These are phyloP conservation scores for Drosophila bipectinata DNA, from an alignment of 1,140 invertebrate species.

Conservation along the genomic window DNA sequence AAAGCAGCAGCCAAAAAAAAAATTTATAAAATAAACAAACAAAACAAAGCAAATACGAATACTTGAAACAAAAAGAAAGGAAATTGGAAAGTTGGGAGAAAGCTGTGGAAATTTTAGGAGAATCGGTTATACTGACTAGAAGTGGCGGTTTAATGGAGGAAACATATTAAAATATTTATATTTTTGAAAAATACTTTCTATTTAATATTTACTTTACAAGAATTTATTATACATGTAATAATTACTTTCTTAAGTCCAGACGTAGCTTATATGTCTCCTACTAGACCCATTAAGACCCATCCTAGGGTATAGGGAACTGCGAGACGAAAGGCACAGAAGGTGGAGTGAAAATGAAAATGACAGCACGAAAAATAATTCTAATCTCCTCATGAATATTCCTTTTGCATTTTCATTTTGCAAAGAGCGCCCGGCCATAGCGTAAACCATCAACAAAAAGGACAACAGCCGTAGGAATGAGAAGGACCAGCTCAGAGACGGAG, in stretches of 20 bases:
- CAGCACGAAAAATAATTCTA: slow-evolving; percentile 83
- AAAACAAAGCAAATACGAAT: slow-evolving; percentile 29
- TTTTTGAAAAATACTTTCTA: background rate
- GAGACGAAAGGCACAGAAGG: slow-evolving; percentile 51
- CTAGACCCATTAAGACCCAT: background rate
- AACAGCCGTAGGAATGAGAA: slow-evolving; percentile 2
- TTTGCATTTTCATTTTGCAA: slow-evolving; percentile 80
- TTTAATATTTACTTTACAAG: background rate
- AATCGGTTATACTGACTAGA: slow-evolving; percentile 6
- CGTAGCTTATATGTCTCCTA: background rate
- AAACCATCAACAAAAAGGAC: slow-evolving; percentile 66
- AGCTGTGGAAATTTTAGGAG: slow-evolving; percentile 1
- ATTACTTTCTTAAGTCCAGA: background rate
- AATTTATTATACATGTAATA: too few relatives aligned
- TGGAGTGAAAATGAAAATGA: slow-evolving; percentile 79
- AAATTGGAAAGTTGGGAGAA: slow-evolving; percentile 13
- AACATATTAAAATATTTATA: background rate
- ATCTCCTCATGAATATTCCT: slow-evolving; percentile 84
- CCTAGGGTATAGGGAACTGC: slow-evolving; percentile 25
- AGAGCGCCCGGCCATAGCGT: slow-evolving; percentile 58
- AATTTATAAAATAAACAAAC: slow-evolving; percentile 2
- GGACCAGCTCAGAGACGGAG: background rate
- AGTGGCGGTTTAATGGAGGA: background rate
- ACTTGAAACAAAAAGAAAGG: slow-evolving; percentile 38
- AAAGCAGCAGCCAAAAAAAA: slow-evolving; percentile 13